These are phyloP conservation scores for Rhimphoctona megacephalus DNA, from an alignment of 2,888 invertebrate genomes.

Conservation along the genomic window DNA sequence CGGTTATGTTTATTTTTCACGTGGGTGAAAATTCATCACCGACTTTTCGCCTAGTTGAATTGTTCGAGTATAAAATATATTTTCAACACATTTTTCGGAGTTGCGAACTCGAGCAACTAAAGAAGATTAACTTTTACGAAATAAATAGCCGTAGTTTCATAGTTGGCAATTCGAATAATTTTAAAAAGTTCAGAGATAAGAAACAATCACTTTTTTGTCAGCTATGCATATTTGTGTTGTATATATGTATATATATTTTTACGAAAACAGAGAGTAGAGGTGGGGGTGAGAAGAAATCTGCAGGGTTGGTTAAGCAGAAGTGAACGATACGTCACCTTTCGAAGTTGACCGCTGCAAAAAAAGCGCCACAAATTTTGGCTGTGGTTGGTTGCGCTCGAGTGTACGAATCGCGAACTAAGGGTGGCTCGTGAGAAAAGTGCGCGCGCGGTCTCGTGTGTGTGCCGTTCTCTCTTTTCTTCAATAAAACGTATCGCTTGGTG, in stretches of 20 bases:
- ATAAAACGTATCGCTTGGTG: constrained; percentile 33
- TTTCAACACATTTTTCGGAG: not conserved
- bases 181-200: not conserved
- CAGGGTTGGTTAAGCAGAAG: not conserved
- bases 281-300: not conserved
- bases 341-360: not conserved
- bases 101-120: not conserved
- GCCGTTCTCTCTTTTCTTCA: constrained; percentile 12
- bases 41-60: not conserved
- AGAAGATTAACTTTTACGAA: not conserved
- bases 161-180: not conserved
- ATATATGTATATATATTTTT: not conserved
- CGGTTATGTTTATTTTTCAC: not conserved
- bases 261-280: not conserved
- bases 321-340: not conserved
- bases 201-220: not conserved
- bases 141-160: not conserved
- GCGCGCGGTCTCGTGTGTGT: constrained; percentile 20
- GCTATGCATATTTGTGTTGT: not conserved
- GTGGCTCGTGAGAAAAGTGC: constrained; percentile 45
- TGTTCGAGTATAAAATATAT: not conserved
- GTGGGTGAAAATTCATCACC: not conserved
- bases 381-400: constrained; percentile 13
- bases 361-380: constrained; percentile 8
- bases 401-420: constrained; percentile 24